phyloP scores from a whole-genome alignment of 2,113 vertebrate genomes.

The Asarcornis scutulata region DNA sequence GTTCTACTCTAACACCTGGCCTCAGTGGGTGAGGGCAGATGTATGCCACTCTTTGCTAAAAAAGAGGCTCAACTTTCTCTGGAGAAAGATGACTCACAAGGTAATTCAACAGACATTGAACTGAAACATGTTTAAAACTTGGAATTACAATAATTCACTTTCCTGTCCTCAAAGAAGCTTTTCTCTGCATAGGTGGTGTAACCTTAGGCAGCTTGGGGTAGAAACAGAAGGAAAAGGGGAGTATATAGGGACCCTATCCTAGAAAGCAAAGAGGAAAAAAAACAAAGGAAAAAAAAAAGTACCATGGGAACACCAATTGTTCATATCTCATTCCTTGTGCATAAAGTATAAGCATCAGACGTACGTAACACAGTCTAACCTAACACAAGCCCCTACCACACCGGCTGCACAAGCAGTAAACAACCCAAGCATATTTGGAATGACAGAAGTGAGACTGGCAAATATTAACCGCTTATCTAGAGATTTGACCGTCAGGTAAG shows the following conservation, averaged over 20 bases:
- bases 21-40: neutral
- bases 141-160: neutral
- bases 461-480: neutral
- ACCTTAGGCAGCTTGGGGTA: neutral
- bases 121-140: neutral
- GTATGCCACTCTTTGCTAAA: neutral
- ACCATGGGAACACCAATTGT: neutral
- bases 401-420: neutral
- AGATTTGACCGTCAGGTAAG: neutral
- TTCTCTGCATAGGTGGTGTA: neutral
- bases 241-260: neutral
- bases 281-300: neutral
- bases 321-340: neutral
- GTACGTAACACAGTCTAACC: neutral
- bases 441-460: neutral
- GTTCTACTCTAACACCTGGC: neutral
- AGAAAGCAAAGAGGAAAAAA: neutral
- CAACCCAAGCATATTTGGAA: neutral
- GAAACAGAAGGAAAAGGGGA: neutral
- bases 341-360: neutral
- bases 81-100: neutral
- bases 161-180: neutral
- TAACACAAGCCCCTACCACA: neutral
- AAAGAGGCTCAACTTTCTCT: neutral
- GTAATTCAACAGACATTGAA: neutral